Conservation (phyloP, 1,140 invertebrate genomes). For the Cherax destructor region DNA sequence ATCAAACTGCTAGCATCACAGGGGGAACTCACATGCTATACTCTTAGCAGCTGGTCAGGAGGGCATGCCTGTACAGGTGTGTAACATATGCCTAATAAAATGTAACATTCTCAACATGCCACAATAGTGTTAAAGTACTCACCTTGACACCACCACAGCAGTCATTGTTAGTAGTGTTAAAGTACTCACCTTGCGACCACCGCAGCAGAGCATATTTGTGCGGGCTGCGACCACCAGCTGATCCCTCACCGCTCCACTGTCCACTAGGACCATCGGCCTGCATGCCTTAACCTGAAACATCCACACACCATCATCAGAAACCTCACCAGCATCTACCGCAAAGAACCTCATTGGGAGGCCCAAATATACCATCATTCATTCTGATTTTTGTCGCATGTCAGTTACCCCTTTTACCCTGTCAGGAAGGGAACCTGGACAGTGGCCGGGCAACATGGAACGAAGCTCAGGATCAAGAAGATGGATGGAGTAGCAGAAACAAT, state of each 20-base stretch:
- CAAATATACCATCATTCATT: background rate
- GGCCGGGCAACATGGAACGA: no score
- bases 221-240: slow-evolving; percentile 70
- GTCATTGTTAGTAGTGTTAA: no score
- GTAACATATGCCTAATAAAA: no score
- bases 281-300: slow-evolving; percentile 58
- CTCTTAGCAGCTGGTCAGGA: no score
- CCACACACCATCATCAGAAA: background rate
- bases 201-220: slow-evolving; percentile 72
- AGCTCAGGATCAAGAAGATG: no score
- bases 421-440: background rate
- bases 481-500: no score
- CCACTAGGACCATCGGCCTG: slow-evolving; percentile 71
- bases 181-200: slow-evolving; percentile 67
- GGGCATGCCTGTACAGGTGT: no score
- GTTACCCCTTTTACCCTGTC: background rate
- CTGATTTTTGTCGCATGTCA: background rate
- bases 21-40: no score
- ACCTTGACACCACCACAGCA: no score
- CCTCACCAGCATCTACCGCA: background rate
- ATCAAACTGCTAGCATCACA: no score
- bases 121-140: no score
- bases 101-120: no score
- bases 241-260: slow-evolving; percentile 71
- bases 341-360: background rate